phyloP scores from a whole-genome alignment of 2,797 vertebrate species.

The Galagoides demidoff region DNA sequence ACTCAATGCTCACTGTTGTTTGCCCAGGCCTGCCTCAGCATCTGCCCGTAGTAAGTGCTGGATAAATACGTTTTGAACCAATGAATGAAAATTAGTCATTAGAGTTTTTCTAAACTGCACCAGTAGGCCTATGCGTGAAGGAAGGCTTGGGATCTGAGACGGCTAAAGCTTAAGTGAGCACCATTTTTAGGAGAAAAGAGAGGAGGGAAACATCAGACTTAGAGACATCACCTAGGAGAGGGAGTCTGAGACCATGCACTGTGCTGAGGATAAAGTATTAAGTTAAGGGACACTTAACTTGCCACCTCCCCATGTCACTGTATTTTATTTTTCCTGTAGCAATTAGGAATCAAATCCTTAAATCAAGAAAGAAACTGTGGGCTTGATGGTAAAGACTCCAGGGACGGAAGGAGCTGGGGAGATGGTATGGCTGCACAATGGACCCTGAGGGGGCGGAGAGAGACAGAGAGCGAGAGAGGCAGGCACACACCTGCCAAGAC shows the following conservation, averaged over 20 bases:
- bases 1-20: not conserved
- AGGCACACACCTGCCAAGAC: too few relatives aligned
- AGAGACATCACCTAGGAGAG: not conserved
- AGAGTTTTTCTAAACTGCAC: not conserved
- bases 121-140: not conserved
- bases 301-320: not conserved
- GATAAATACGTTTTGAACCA: not conserved
- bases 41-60: not conserved
- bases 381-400: not conserved
- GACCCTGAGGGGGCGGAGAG: not conserved
- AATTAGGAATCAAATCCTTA: not conserved
- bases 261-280: not conserved
- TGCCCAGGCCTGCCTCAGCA: not conserved
- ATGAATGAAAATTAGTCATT: not conserved
- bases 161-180: not conserved
- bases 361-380: not conserved
- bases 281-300: not conserved
- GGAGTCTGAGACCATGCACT: fast-evolving
- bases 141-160: not conserved
- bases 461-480: too few relatives aligned
- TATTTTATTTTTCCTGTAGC: not conserved
- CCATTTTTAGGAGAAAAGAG: not conserved
- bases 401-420: not conserved
- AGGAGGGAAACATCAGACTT: not conserved
- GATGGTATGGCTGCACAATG: not conserved